These are phyloP conservation scores for Ctenopoma multispine DNA, from an alignment of 2,797 vertebrate genomes.

Conservation along the genomic window DNA sequence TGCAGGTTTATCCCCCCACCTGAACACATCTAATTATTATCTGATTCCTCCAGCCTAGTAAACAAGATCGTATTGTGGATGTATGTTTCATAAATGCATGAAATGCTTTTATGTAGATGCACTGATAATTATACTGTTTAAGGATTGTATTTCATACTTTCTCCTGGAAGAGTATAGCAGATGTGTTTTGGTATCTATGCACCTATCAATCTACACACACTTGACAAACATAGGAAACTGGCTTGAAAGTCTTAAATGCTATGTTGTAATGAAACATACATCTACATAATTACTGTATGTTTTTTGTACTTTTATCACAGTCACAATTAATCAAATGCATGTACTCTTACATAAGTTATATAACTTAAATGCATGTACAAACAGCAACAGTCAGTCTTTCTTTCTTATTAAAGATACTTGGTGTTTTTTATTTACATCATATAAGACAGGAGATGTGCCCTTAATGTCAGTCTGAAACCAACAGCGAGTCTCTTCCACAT, in stretches of 20 bases:
- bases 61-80: too few relatives aligned
- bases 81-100: too few relatives aligned
- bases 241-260: too few relatives aligned
- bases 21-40: too few relatives aligned
- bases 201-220: not conserved
- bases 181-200: not conserved
- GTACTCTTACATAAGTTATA: conserved; percentile 1
- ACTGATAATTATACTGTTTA: not conserved
- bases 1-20: too few relatives aligned
- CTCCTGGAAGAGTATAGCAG: too few relatives aligned
- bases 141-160: too few relatives aligned
- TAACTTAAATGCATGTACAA: conserved; percentile 1
- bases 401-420: conserved; percentile 80
- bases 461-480: conserved; percentile 71
- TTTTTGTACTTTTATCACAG: not conserved
- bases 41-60: too few relatives aligned
- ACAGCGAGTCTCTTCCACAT: conserved; percentile 51
- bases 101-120: not conserved
- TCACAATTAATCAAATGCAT: not conserved
- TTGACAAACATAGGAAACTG: not conserved
- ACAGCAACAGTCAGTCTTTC: conserved; percentile 56
- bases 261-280: not conserved
- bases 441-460: conserved; percentile 77
- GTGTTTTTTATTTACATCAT: conserved; percentile 82
- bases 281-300: not conserved